Evolutionary conservation across 2,888 invertebrate species (phyloP).

Genomic region (Lasioglossum calceatum): DNA sequence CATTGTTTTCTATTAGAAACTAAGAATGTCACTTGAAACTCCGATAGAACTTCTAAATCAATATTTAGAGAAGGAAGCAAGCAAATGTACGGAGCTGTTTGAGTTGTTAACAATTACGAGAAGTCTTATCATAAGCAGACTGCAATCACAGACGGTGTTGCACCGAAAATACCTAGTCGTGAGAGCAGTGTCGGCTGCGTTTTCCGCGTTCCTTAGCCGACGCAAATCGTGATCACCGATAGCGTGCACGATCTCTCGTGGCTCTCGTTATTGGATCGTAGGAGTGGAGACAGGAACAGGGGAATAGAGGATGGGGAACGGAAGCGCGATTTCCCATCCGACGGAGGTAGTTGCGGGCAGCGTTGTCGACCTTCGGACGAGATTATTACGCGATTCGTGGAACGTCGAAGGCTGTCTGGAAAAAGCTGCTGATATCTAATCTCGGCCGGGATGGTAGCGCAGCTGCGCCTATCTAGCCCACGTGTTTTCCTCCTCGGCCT

Average conservation of each 20-base stretch:
- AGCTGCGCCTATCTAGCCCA: conserved; percentile 67
- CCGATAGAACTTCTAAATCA: not conserved
- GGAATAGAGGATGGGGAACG: conserved; percentile 5
- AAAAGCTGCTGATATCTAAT: conserved; percentile 72
- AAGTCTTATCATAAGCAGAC: not conserved
- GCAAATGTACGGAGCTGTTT: not conserved
- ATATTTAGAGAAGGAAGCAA: not conserved
- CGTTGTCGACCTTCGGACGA: conserved; percentile 70
- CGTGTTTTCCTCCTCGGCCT: conserved; percentile 49
- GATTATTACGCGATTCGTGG: conserved; percentile 72
- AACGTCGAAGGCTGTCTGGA: conserved; percentile 70
- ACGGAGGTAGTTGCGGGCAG: conserved; percentile 49
- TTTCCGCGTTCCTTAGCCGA: conserved; percentile 33
- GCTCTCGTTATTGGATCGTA: conserved; percentile 23
- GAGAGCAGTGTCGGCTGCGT: not conserved
- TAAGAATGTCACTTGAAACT: not conserved
- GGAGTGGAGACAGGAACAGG: not conserved
- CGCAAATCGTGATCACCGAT: conserved; percentile 22
- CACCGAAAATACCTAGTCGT: not conserved
- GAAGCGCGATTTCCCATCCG: conserved; percentile 56
- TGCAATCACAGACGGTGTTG: not conserved
- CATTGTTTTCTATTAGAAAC: too few relatives aligned
- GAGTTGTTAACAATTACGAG: not conserved
- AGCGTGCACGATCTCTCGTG: conserved; percentile 17
- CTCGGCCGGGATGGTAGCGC: conserved; percentile 59